A percentile compares a stretch with the other conserved stretches of the same genome.
These are phyloP conservation scores for Acrocephalus arundinaceus DNA, from an alignment of 2,113 vertebrate species.

Conservation along the genomic window DNA sequence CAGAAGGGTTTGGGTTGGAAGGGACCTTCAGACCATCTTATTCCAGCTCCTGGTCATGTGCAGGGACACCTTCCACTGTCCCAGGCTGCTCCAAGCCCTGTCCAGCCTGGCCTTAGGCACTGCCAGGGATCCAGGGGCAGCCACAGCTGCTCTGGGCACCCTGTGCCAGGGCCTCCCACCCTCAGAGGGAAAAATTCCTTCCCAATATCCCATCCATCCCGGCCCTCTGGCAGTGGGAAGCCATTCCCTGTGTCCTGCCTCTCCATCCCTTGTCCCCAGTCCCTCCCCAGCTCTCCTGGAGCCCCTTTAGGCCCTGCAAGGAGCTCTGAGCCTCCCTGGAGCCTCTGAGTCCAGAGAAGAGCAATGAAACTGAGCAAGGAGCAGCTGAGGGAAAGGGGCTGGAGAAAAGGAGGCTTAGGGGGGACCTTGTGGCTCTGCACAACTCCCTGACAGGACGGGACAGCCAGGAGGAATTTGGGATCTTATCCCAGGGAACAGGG, in stretches of 20 bases:
- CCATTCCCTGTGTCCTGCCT: neutral
- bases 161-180: neutral
- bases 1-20: too few species aligned
- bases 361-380: neutral
- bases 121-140: too few species aligned
- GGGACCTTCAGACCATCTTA: too few species aligned
- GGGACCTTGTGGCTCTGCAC: too few species aligned
- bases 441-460: too few species aligned
- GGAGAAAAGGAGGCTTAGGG: neutral
- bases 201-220: neutral
- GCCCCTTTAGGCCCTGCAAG: too few species aligned
- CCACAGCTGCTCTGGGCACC: neutral
- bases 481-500: neutral
- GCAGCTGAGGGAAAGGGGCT: neutral
- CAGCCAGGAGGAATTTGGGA: too few species aligned
- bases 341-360: neutral
- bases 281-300: neutral
- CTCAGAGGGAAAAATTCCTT: fast-evolving
- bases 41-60: too few species aligned
- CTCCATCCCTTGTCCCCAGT: neutral
- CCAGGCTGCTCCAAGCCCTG: too few species aligned
- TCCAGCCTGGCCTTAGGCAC: neutral
- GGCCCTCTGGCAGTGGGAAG: neutral
- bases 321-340: too few species aligned
- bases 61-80: too few species aligned